Base-by-base conservation (phyloP, 30 jellyfish, hydroid and myxozoan genomes). In the Turritopsis dohrnii region DNA sequence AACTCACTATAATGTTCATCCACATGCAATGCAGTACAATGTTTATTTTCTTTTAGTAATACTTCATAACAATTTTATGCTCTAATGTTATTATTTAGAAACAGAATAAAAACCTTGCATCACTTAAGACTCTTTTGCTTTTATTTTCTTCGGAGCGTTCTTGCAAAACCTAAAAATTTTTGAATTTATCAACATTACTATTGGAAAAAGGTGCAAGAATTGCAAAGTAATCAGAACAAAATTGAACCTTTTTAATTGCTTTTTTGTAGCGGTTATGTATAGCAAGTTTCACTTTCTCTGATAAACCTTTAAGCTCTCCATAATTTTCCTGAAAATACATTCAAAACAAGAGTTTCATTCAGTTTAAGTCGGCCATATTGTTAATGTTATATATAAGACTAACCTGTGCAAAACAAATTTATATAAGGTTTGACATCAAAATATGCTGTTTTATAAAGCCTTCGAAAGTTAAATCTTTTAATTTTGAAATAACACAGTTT, bases 171-270 rank as follows among this genome's bases (percentile, higher is more conserved):
- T n/a, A 25, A 66, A n/a, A n/a, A n/a, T 7, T 66, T 18, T 3
- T 17, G 17, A 17, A 66, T n/a, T 18, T 16, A 66, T 3, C 17
- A 66, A 25, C 28, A 66, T 66, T n/a, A 54, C 29, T 66, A 18
- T 18, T 13, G 13, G 60, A 41, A 41, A 3, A 41, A 5, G 13
- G 9, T 41, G 60, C 60, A 3, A 13, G 5, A 41, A 41, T 3
- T 3, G 9, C 60, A 41, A 41, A 41, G 13, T 41, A 41, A 41
- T 41, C 5, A 41, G 9, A 41, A 41, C 13, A 79, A 21, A 52
- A 19, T 8, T 29, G 21, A 9, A 80, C 87, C 87, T 80, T 80
- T 31, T 53, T 80, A 52, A 52, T 29, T 53, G 87, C 87, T 52
- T 22, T 23, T 52, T 65, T 80, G 79, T 53, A 52, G 21, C 87